Percentiles rank a stretch among this genome's conserved stretches.
Conservation (phyloP, 92 coral and sea anemone genomes). For the Phenganax subtilis region DNA sequence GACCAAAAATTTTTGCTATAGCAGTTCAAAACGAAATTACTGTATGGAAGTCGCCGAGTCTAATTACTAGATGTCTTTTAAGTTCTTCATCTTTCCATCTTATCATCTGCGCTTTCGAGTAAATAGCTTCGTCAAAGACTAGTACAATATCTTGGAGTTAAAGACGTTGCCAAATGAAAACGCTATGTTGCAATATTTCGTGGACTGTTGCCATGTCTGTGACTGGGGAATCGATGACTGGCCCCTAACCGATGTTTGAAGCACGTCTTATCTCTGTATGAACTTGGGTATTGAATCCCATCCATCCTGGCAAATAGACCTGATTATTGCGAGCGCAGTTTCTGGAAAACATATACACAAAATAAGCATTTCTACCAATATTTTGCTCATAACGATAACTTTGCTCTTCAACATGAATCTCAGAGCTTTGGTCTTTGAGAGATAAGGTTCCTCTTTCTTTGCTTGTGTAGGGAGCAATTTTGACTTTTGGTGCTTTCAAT, state of each 20-base stretch:
- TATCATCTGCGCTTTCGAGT: not conserved
- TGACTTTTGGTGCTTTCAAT: not conserved
- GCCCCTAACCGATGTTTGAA: not conserved
- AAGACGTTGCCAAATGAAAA: not conserved
- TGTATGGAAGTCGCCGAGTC: conserved; percentile 2
- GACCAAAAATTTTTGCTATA: not conserved
- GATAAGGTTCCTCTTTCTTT: not conserved
- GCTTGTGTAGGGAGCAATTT: conserved; percentile 8
- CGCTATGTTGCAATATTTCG: not conserved
- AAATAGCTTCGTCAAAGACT: conserved; percentile 1
- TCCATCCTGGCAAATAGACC: not conserved
- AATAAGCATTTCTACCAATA: not conserved
- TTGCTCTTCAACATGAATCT: not conserved
- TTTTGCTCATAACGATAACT: not conserved
- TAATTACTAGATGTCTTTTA: not conserved
- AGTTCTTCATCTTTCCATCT: conserved; percentile 1
- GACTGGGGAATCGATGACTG: not conserved
- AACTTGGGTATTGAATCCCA: not conserved
- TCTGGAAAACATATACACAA: not conserved
- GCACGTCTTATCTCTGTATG: not conserved
- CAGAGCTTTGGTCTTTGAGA: conserved; percentile 6
- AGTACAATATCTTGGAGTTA: not conserved
- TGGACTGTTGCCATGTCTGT: not conserved
- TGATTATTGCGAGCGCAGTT: not conserved
- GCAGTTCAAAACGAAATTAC: not conserved